Conservation (phyloP, 2,113 vertebrate species). For the Corvus hawaiiensis region DNA sequence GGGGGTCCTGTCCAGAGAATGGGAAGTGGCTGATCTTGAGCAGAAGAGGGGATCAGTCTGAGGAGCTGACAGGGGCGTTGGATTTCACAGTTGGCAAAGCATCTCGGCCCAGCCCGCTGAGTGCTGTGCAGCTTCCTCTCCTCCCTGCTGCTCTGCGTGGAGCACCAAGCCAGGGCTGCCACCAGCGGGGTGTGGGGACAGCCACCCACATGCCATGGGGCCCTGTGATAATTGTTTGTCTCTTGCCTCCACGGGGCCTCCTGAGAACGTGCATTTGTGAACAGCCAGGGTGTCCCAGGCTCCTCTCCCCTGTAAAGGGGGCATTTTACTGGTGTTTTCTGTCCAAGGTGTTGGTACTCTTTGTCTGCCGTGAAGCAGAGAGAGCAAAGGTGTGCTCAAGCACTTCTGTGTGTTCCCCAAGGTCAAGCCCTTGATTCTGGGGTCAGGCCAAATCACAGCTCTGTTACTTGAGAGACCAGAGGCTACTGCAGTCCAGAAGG, state of each 20-base stretch:
- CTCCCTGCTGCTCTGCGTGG: background rate
- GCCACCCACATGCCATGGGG: background rate
- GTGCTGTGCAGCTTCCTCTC: background rate
- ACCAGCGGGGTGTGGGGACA: background rate
- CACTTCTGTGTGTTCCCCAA: background rate
- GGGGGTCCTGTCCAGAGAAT: background rate
- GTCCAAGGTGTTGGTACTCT: too few relatives aligned
- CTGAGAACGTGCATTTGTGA: background rate
- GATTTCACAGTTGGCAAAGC: background rate
- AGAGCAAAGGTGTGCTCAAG: background rate
- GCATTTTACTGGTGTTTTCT: background rate
- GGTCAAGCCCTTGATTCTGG: background rate
- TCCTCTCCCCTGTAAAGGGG: fast-evolving
- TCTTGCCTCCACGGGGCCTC: background rate
- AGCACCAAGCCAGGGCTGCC: background rate
- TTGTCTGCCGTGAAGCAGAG: background rate
- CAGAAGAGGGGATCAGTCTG: background rate
- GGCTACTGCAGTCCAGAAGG: background rate
- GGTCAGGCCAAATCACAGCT: background rate
- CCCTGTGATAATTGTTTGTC: background rate
- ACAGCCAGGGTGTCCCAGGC: fast-evolving
- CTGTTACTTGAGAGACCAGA: background rate
- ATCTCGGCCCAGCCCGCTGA: background rate
- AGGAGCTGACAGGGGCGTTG: background rate
- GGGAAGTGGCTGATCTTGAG: background rate